phyloP scores from a whole-genome alignment of 2,113 vertebrate genomes.

The Ia io region DNA sequence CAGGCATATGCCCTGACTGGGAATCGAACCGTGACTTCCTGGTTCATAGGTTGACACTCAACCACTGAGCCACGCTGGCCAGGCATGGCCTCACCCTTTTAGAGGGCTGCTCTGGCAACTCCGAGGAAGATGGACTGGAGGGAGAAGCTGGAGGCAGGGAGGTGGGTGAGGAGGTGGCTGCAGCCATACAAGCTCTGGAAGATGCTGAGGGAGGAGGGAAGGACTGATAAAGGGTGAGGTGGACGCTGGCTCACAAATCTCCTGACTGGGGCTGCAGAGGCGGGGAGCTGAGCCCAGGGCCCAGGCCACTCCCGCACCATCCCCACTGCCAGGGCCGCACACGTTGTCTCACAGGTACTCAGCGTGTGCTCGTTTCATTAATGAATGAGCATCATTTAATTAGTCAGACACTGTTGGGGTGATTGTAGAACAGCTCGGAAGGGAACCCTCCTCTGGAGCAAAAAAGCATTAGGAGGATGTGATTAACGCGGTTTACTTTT shows the following conservation, averaged over 20 bases:
- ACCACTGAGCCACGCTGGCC: too few relatives aligned
- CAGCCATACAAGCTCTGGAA: not conserved
- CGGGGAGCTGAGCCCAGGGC: not conserved
- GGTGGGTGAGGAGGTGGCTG: not conserved
- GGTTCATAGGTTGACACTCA: too few relatives aligned
- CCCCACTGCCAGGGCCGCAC: not conserved
- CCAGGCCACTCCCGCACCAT: fast-evolving
- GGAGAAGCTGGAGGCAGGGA: not conserved
- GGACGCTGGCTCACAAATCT: fast-evolving
- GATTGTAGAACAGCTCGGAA: not conserved
- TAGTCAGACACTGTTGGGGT: not conserved
- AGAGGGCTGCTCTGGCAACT: not conserved
- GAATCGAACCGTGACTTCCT: too few relatives aligned
- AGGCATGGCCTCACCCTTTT: not conserved
- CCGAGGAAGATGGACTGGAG: too few relatives aligned
- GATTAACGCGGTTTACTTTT: not conserved
- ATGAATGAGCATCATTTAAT: not conserved
- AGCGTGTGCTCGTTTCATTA: not conserved
- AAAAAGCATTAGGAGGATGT: not conserved
- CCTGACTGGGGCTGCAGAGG: not conserved
- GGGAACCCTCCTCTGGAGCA: not conserved
- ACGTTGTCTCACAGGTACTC: not conserved
- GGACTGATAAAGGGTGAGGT: not conserved
- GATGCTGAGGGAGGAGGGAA: not conserved
- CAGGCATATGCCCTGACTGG: too few relatives aligned